Percentiles rank a stretch among this genome's conserved stretches.
These are phyloP conservation scores for Caiman crocodilus DNA, from an alignment of 2,797 vertebrate genomes.

Conservation along the genomic window DNA sequence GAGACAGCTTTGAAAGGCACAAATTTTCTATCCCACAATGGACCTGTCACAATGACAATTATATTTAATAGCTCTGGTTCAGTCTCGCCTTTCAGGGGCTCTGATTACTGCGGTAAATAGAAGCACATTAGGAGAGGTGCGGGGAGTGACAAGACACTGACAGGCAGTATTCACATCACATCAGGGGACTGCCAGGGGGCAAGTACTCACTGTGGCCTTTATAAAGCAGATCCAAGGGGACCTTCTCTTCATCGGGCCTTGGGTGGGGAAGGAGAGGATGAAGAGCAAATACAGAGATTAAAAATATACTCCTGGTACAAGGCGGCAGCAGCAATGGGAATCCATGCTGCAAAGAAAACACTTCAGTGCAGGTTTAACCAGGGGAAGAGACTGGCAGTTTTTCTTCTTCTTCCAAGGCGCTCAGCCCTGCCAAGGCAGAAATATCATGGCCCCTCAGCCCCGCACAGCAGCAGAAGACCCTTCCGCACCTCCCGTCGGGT, in stretches of 20 bases:
- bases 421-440: neutral
- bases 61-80: neutral
- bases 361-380: rapidly evolving
- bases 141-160: neutral
- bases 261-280: neutral
- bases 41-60: constrained; percentile 31
- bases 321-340: rapidly evolving
- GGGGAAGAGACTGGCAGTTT: rapidly evolving
- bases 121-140: neutral
- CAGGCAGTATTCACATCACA: neutral
- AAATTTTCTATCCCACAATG: neutral
- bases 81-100: neutral
- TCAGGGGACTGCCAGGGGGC: neutral
- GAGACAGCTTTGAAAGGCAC: constrained; percentile 32
- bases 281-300: rapidly evolving
- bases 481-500: no score
- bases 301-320: neutral
- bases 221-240: neutral
- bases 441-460: neutral
- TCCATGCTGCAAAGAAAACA: neutral
- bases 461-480: no score
- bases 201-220: rapidly evolving
- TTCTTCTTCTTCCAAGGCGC: neutral
- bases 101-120: neutral
- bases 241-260: neutral